A percentile compares a stretch with the other conserved stretches of the same genome.
Conservation (phyloP, 2,113 vertebrate genomes). For the Prunella fulvescens region DNA sequence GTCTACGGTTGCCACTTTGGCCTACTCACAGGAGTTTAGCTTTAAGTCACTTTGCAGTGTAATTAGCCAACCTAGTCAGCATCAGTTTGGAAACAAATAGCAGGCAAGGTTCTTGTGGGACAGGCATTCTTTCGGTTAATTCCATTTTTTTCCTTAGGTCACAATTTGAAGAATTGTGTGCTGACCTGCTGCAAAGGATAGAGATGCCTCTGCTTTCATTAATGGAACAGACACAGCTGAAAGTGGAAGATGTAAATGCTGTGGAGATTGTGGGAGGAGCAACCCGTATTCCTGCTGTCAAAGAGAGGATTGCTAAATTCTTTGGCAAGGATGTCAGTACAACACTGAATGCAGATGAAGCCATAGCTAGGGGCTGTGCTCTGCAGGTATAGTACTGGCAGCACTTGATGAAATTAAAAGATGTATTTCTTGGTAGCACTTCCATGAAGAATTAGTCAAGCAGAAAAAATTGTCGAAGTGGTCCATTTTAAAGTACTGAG, state of each 20-base stretch:
- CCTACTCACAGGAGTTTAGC: not conserved
- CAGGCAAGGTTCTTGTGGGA: not conserved
- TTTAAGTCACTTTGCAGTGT: not conserved
- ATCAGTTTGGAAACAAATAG: not conserved
- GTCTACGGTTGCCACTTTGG: not conserved
- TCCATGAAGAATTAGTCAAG: not conserved
- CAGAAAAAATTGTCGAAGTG: not conserved
- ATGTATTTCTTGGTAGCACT: not conserved
- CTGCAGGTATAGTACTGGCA: slow-evolving; percentile 69
- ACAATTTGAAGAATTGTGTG: slow-evolving; percentile 80
- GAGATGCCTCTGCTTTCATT: slow-evolving; percentile 67
- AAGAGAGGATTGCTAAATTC: slow-evolving; percentile 78
- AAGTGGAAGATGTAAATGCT: slow-evolving; percentile 71
- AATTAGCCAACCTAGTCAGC: not conserved
- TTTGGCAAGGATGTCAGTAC: slow-evolving; percentile 80
- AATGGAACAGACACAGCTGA: slow-evolving; percentile 75
- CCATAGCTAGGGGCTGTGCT: slow-evolving; percentile 78
- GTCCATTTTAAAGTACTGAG: not conserved
- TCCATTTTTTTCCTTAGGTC: slow-evolving; percentile 45
- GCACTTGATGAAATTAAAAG: not conserved
- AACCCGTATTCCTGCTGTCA: slow-evolving; percentile 79
- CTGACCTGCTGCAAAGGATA: slow-evolving; percentile 75
- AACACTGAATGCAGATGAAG: slow-evolving; percentile 83
- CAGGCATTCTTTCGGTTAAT: not conserved
- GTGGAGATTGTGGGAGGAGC: slow-evolving; percentile 82